Evolutionary conservation across 2,888 invertebrate genomes (phyloP), one percentile per base, ranked within the genome.

Genomic region (Palloptera scutellata): DNA sequence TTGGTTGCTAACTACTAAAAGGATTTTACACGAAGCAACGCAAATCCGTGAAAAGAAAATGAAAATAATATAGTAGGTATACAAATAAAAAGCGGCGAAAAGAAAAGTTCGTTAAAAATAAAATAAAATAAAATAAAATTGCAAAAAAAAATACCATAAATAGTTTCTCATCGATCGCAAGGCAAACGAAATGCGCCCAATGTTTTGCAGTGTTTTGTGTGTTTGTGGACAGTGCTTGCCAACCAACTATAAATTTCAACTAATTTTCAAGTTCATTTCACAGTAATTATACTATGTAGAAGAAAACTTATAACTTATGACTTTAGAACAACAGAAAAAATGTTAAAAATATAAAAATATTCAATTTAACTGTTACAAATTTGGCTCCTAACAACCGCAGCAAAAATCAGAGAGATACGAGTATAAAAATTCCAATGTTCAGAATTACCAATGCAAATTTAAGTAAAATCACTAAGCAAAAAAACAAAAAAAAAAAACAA

Each of bases 261-360:
- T 61, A 61, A 69, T 71, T 69, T 71, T 71, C 67, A 71, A 71
- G 69, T 68, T 69, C 71, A 71, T 71, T 71, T 71, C 71, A 71
- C 71, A 71, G 67, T 65, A 65, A 69, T 71, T 69, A 69, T 54
- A 63, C 58, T n/a, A n/a, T n/a, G n/a, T n/a, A n/a, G n/a, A n/a
- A n/a, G n/a, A n/a, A n/a, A n/a, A n/a, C n/a, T n/a, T n/a, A n/a
- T n/a, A n/a, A n/a, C n/a, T n/a, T n/a, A n/a, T n/a, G n/a, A n/a
- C n/a, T n/a, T n/a, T n/a, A 41, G 17, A 40, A 15, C 5, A 30
- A 17, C 10, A 17, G 51, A 12, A 65, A 20, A 19, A 59, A 30
- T 30, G n/a, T 58, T 60, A 60, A 64, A 59, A 61, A 48, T 58
- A 15, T 70, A 67, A 69, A 68, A 70, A 70, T 67, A 70, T 70